These are phyloP conservation scores for Tyria jacobaeae DNA, from an alignment of 2,888 invertebrate genomes.

Conservation along the genomic window DNA sequence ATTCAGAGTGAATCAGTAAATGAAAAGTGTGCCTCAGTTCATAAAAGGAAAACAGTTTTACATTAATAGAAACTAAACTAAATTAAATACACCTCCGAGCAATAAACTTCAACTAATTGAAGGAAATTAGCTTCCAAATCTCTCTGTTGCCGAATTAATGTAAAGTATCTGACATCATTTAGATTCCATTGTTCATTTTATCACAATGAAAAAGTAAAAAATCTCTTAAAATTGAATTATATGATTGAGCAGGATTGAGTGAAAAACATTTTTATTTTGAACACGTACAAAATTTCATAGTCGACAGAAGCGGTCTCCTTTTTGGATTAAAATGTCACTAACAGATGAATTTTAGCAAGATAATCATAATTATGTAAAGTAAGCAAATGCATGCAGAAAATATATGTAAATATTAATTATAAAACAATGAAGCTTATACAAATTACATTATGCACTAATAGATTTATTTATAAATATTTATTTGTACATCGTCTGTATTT, in stretches of 20 bases:
- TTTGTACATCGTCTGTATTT: constrained; percentile 2
- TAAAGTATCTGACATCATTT: not conserved
- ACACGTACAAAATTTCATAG: constrained; percentile 76
- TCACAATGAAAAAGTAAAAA: not conserved
- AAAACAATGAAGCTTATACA: too few relatives aligned
- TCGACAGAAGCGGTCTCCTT: constrained; percentile 62
- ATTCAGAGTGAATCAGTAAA: constrained; percentile 23
- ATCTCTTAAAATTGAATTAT: too few relatives aligned
- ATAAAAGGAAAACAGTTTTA: constrained; percentile 1
- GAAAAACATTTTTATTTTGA: constrained; percentile 68
- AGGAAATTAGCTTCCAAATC: not conserved
- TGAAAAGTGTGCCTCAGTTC: constrained; percentile 10
- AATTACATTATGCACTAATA: not conserved
- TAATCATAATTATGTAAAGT: constrained; percentile 44
- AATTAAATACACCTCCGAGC: not conserved
- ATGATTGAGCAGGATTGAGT: constrained; percentile 31
- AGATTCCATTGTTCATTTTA: not conserved
- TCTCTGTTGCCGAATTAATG: not conserved
- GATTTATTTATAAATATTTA: not conserved
- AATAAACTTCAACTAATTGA: not conserved
- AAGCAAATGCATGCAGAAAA: constrained; percentile 1
- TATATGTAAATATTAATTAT: too few relatives aligned
- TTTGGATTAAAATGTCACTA: constrained; percentile 79
- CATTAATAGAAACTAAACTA: constrained; percentile 6
- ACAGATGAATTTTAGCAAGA: constrained; percentile 72